These are phyloP conservation scores for Cromileptes altivelis DNA, from an alignment of 2,113 vertebrate species.

Conservation along the genomic window DNA sequence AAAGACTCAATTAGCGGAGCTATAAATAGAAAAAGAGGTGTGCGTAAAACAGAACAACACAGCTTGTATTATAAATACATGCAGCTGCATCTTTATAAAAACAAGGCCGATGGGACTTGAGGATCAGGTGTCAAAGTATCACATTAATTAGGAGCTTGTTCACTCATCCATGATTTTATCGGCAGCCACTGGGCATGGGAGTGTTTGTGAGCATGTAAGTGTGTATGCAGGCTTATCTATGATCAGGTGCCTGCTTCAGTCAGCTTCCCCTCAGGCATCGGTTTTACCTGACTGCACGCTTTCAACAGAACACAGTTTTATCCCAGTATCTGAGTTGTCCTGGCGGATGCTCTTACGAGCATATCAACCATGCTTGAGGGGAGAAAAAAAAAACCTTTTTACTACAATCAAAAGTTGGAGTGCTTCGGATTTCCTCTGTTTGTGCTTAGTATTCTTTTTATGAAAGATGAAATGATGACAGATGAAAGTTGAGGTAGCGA, in stretches of 20 bases:
- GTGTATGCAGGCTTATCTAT: slow-evolving; percentile 44
- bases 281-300: slow-evolving; percentile 66
- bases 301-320: slow-evolving; percentile 44
- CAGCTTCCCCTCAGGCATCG: slow-evolving; percentile 45
- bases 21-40: background rate
- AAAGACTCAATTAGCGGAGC: background rate
- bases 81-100: slow-evolving; percentile 4
- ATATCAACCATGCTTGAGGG: slow-evolving; percentile 7
- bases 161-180: slow-evolving; percentile 25
- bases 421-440: slow-evolving; percentile 7
- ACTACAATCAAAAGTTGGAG: background rate
- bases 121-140: slow-evolving; percentile 30
- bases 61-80: background rate
- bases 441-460: slow-evolving; percentile 22
- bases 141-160: slow-evolving; percentile 23
- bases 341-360: slow-evolving; percentile 6
- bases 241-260: slow-evolving; percentile 59
- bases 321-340: slow-evolving; percentile 22
- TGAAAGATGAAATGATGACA: slow-evolving; percentile 36
- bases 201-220: slow-evolving; percentile 33
- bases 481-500: slow-evolving; percentile 17
- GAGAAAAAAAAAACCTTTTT: slow-evolving; percentile 2
- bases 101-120: background rate
- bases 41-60: background rate
- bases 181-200: slow-evolving; percentile 4